These are phyloP conservation scores for Petaurus breviceps DNA, from an alignment of 2,113 vertebrate genomes.

Conservation along the genomic window DNA sequence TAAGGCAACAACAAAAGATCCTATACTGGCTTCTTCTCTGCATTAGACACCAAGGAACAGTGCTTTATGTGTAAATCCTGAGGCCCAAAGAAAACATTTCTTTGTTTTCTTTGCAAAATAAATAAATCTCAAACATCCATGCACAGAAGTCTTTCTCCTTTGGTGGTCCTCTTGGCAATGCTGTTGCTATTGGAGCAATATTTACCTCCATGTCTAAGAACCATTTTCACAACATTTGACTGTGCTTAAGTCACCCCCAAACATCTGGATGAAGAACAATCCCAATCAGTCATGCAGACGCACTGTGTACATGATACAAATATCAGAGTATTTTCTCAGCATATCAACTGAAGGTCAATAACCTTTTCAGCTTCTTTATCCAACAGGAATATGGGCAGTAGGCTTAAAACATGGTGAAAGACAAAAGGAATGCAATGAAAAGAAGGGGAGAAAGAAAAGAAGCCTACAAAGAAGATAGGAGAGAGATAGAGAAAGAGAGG, in stretches of 20 bases:
- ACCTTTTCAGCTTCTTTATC: not conserved
- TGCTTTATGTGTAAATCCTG: not conserved
- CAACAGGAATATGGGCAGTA: not conserved
- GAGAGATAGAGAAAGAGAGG: not conserved
- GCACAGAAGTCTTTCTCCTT: not conserved
- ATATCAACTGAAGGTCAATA: not conserved
- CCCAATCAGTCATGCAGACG: not conserved
- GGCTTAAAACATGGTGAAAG: not conserved
- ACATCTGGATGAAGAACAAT: not conserved
- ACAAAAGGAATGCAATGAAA: not conserved
- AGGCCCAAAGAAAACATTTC: not conserved
- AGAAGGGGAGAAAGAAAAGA: not conserved
- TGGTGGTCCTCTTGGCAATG: not conserved
- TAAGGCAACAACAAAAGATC: not conserved
- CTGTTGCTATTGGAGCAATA: not conserved
- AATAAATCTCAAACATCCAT: conserved; percentile 20
- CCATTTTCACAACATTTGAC: not conserved
- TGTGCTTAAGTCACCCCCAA: not conserved
- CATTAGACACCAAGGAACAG: not conserved
- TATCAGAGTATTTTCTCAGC: not conserved
- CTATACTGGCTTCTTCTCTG: not conserved
- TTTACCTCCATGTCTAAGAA: not conserved
- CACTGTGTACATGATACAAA: not conserved
- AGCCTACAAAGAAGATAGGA: not conserved
- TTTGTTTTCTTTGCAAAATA: not conserved